phyloP scores from a whole-genome alignment of 2,113 vertebrate species.

The Hippoglossus stenolepis region DNA sequence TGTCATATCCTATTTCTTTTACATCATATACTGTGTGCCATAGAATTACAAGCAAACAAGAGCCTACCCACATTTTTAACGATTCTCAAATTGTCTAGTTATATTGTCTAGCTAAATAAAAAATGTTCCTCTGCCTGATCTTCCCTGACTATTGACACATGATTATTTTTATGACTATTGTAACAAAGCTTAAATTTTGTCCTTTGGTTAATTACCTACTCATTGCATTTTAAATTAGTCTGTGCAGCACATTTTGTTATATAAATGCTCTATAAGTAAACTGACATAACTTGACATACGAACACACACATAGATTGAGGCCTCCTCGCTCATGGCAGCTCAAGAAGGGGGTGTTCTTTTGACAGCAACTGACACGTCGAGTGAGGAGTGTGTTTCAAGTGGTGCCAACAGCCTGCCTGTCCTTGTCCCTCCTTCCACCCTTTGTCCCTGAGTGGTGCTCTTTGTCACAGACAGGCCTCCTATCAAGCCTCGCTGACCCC shows the following conservation, averaged over 20 bases:
- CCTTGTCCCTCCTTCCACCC: conserved; percentile 60
- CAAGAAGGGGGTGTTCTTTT: conserved; percentile 13
- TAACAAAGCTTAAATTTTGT: too few species aligned
- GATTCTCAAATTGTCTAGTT: neutral
- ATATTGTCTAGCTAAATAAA: too few species aligned
- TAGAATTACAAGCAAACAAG: neutral
- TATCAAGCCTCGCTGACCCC: conserved; percentile 27
- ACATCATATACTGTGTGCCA: neutral
- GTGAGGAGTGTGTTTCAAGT: conserved; percentile 58
- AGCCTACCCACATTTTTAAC: neutral
- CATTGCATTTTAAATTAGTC: too few species aligned
- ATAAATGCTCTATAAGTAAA: neutral
- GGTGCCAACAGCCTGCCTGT: conserved; percentile 60
- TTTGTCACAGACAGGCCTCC: conserved; percentile 49
- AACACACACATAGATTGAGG: conserved; percentile 2
- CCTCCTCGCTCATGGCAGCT: conserved; percentile 22
- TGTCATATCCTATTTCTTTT: neutral
- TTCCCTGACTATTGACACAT: too few species aligned
- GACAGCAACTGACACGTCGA: conserved; percentile 32
- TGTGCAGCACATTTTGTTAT: neutral
- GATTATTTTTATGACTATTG: too few species aligned
- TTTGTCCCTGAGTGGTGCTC: conserved; percentile 58
- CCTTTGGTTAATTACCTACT: too few species aligned
- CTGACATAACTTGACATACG: neutral
- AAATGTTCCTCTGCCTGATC: too few species aligned